A percentile compares a stretch with the other conserved stretches of the same genome.
phyloP scores from a whole-genome alignment of 2,888 invertebrate species.

The Glyphotaelius pellucidus region DNA sequence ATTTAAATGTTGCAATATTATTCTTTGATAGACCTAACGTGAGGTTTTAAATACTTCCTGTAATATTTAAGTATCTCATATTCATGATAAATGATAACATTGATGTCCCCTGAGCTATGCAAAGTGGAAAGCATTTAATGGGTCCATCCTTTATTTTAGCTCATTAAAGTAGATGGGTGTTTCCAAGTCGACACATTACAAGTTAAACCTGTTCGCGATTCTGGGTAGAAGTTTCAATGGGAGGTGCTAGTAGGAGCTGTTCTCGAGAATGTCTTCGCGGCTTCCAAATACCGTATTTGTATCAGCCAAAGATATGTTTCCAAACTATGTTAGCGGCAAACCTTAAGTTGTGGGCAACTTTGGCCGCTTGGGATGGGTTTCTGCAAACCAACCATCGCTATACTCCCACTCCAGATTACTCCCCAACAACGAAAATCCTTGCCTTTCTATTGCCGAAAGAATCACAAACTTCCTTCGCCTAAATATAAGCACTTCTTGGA shows the following conservation, averaged over 20 bases:
- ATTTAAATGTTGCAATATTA: not conserved
- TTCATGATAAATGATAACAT: not conserved
- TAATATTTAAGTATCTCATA: not conserved
- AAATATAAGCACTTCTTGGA: not conserved
- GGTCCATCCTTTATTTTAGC: conserved; percentile 18
- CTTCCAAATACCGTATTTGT: conserved; percentile 61
- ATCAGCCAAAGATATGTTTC: conserved; percentile 66
- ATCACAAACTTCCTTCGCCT: conserved; percentile 17
- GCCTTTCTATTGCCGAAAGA: conserved; percentile 21
- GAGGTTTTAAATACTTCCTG: not conserved
- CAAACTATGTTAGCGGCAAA: conserved; percentile 63
- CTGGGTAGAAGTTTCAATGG: conserved; percentile 29
- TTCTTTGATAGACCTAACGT: not conserved
- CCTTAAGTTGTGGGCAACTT: conserved; percentile 60
- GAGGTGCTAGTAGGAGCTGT: conserved; percentile 2
- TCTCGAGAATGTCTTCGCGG: conserved; percentile 48
- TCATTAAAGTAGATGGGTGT: conserved; percentile 43
- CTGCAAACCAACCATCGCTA: conserved; percentile 56
- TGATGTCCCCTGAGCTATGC: not conserved
- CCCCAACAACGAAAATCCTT: conserved; percentile 61
- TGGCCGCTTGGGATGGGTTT: conserved; percentile 55
- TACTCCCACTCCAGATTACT: conserved; percentile 59
- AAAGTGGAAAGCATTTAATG: not conserved
- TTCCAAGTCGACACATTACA: conserved; percentile 45
- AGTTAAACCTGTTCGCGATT: conserved; percentile 48